Base-by-base conservation (phyloP, 2,888 invertebrate genomes). In the Drosophila pseudotalamancana region DNA sequence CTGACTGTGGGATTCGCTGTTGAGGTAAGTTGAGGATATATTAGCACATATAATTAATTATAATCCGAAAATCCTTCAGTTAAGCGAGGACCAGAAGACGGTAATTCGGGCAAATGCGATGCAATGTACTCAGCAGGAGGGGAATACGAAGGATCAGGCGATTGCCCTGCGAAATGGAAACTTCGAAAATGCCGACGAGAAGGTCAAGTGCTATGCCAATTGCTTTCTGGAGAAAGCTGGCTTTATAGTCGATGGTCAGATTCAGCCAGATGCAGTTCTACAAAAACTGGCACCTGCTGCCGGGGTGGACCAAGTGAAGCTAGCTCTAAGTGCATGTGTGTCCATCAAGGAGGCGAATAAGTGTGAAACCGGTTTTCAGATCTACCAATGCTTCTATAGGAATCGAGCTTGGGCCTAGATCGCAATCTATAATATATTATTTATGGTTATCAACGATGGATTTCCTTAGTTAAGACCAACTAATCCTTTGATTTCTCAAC, bases 151-250 rank as follows among this genome's bases (percentile, higher is more conserved):
- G 34, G 83, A 87, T 3, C 87, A 80, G 18, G 78, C 74, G 1
- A 11, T 40, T 4, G 70, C 70, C 1, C 2, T 90, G 21, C 77
- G 61, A 6, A 29, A 18, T 1, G 88, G 77, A 1, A 83, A 86
- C n/a, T 77, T 71, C 25, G 49, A 62, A 1, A 64, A 77, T 37
- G 53, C 51, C 1, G 71, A 79, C 48, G 66, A 76, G 0, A 77
- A 72, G 18, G 23, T 73, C 1, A 88, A 89, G 40, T 90, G 90
- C 50, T 88, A 88, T 49, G 57, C 79, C 14, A 87, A 88, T 6
- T 90, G 90, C 21, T 78, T 88, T 60, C 45, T 90, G 35, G 89
- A 90, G 54, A 80, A 78, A 25, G 25, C 50, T 4, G 89, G 87
- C 16, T 60, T 85, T 12, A 4, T 85, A 3, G 75, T 71, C 37